Percentiles rank a stretch among this genome's conserved stretches.
These are phyloP conservation scores for Monomorium pharaonis DNA, from an alignment of 1,140 invertebrate species.

Conservation along the genomic window DNA sequence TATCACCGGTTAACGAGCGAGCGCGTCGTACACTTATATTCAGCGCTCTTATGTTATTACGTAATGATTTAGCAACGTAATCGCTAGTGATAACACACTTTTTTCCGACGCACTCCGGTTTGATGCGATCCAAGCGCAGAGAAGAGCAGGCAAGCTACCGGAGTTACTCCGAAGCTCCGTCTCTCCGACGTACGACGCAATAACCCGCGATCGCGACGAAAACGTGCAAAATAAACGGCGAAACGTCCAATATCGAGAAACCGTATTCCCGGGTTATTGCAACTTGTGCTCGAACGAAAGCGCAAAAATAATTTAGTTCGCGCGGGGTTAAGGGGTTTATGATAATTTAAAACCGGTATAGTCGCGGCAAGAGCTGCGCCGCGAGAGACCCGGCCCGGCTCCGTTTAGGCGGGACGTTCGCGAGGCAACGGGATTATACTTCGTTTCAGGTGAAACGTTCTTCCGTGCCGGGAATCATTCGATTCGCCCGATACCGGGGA, in stretches of 20 bases:
- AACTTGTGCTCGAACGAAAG: background rate
- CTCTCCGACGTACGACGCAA: background rate
- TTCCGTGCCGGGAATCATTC: background rate
- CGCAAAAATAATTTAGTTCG: constrained; percentile 51
- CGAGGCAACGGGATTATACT: background rate
- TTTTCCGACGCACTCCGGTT: background rate
- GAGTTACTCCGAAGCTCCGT: background rate
- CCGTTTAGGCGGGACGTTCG: too few species aligned
- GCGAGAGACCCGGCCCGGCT: background rate
- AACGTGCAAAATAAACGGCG: background rate
- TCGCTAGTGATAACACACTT: background rate
- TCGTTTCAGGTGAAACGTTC: background rate
- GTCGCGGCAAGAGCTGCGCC: constrained; percentile 8
- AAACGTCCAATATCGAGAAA: background rate
- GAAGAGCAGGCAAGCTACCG: background rate
- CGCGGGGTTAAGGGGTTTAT: constrained; percentile 24
- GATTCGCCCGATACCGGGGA: background rate
- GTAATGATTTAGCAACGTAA: constrained; percentile 24
- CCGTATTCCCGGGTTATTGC: background rate
- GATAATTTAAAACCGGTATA: constrained; percentile 53
- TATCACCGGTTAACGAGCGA: constrained; percentile 46
- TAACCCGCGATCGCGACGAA: background rate
- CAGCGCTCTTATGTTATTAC: constrained; percentile 35
- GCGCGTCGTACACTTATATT: constrained; percentile 23
- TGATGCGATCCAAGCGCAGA: background rate